Conservation (phyloP, 2,797 vertebrate species). For the Argyrosomus regius region DNA sequence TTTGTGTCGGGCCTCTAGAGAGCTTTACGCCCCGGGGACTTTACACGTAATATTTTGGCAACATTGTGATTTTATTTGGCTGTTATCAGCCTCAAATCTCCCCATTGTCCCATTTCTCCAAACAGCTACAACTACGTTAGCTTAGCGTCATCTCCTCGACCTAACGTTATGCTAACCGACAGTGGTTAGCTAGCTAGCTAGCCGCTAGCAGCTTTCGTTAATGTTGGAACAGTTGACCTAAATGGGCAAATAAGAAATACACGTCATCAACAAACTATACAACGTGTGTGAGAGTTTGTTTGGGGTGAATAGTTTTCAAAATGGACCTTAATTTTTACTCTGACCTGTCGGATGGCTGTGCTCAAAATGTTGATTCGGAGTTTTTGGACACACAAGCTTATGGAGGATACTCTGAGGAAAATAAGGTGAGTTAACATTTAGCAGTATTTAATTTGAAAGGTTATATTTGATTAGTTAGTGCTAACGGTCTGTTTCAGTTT, state of each 20-base stretch:
- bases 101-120: fast-evolving
- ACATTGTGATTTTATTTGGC: background rate
- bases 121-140: background rate
- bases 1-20: conserved; percentile 18
- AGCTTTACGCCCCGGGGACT: background rate
- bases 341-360: conserved; percentile 79
- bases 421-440: conserved; percentile 70
- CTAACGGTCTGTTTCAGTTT: conserved; percentile 79
- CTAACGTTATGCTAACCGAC: conserved; percentile 33
- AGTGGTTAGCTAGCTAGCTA: conserved; percentile 55
- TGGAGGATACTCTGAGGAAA: conserved; percentile 75
- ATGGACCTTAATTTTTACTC: conserved; percentile 88
- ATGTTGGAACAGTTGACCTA: conserved; percentile 4
- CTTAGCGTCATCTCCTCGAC: conserved; percentile 19
- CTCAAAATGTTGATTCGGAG: conserved; percentile 80
- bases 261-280: background rate
- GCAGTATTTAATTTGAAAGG: fast-evolving
- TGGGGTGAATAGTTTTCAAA: background rate
- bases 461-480: background rate
- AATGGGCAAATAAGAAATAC: conserved; percentile 4
- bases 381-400: conserved; percentile 81
- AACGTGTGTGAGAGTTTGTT: background rate
- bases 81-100: background rate
- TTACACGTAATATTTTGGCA: background rate
- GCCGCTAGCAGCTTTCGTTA: conserved; percentile 38